phyloP scores from a whole-genome alignment of 2,888 invertebrate species.

The Seira musarum region DNA sequence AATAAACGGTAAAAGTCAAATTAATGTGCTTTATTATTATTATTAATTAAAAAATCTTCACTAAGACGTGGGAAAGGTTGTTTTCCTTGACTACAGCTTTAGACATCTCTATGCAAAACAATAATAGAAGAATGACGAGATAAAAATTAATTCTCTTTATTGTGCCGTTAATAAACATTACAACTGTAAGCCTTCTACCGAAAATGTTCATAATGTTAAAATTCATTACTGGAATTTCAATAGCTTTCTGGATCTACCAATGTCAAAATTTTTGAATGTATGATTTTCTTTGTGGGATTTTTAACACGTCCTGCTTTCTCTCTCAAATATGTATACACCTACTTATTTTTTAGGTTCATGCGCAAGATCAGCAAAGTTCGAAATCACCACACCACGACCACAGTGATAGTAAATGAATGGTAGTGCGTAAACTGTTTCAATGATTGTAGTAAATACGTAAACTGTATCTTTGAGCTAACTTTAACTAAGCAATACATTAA shows the following conservation, averaged over 20 bases:
- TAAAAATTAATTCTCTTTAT: not conserved
- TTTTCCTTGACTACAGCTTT: too few relatives aligned
- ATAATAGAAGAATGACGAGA: not conserved
- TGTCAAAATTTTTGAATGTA: too few relatives aligned
- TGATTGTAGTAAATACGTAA: not conserved
- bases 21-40: slow-evolving; percentile 46
- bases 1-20: slow-evolving; percentile 50
- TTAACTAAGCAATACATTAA: not conserved
- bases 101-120: not conserved
- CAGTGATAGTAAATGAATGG: not conserved
- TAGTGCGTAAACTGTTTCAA: not conserved
- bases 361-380: not conserved
- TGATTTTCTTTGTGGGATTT: too few relatives aligned
- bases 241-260: too few relatives aligned
- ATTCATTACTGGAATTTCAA: too few relatives aligned
- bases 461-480: not conserved
- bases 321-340: too few relatives aligned
- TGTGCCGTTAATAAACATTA: too few relatives aligned
- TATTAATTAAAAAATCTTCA: not conserved
- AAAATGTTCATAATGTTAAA: not conserved
- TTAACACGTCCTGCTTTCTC: too few relatives aligned
- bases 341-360: too few relatives aligned
- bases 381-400: not conserved
- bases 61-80: not conserved
- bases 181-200: not conserved